A percentile compares a stretch with the other conserved stretches of the same genome.
phyloP scores from a whole-genome alignment of 2,797 vertebrate genomes.

The Sternotherus odoratus region DNA sequence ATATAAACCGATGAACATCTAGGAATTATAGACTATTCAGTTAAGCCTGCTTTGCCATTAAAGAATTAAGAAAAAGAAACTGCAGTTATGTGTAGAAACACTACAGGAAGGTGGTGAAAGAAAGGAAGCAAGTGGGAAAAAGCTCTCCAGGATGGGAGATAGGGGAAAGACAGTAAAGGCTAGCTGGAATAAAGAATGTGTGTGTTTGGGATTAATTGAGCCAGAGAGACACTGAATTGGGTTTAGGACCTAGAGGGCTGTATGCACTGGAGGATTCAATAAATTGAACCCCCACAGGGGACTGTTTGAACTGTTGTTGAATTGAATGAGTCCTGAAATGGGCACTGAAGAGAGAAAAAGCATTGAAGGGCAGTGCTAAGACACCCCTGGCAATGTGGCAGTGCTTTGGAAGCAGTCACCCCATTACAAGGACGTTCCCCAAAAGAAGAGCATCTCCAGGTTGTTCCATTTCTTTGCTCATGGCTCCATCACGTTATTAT shows the following conservation, averaged over 20 bases:
- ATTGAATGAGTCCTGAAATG: not conserved
- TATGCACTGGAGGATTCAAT: not conserved
- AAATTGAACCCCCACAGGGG: not conserved
- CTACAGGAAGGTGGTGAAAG: not conserved
- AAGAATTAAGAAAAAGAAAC: not conserved
- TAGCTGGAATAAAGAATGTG: not conserved
- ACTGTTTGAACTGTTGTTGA: not conserved
- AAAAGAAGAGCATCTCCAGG: not conserved
- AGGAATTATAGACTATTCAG: not conserved
- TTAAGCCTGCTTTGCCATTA: not conserved
- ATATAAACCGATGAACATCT: not conserved
- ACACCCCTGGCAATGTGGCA: not conserved
- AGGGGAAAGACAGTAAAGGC: not conserved
- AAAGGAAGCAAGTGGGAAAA: not conserved
- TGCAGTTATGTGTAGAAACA: not conserved
- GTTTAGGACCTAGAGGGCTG: not conserved
- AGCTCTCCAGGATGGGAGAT: not conserved
- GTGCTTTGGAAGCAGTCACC: not conserved
- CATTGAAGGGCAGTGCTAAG: not conserved
- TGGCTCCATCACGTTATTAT: not conserved
- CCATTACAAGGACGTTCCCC: not conserved
- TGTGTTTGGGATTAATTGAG: not conserved
- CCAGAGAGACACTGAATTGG: not conserved
- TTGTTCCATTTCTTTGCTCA: not conserved
- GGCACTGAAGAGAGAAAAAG: not conserved